Percentiles rank a stretch among this genome's conserved stretches.
Evolutionary conservation across 2,113 vertebrate genomes (phyloP).

Genomic region (Apteryx mantelli): DNA sequence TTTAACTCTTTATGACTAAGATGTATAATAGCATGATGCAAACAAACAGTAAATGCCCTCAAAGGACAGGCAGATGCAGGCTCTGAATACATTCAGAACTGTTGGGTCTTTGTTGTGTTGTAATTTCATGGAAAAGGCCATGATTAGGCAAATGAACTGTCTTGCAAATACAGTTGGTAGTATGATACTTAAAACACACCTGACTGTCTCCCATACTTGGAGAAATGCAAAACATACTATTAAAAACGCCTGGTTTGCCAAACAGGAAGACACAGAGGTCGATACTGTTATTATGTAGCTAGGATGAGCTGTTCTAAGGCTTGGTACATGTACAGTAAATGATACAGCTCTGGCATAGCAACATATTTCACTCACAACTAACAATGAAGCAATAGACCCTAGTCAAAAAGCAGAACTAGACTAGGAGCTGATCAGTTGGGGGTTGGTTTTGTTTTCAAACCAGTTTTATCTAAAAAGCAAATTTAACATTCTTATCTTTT

Average conservation of each 20-base stretch:
- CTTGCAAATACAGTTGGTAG: background rate
- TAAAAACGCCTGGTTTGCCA: background rate
- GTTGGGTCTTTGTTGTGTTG: accelerated
- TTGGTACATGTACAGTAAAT: accelerated
- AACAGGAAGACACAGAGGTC: background rate
- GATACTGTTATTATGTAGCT: accelerated
- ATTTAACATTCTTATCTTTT: background rate
- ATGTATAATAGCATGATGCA: accelerated
- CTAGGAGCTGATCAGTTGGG: background rate
- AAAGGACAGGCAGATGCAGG: background rate
- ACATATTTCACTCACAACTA: background rate
- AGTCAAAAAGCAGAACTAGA: background rate
- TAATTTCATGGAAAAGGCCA: background rate
- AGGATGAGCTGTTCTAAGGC: background rate
- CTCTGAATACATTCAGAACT: background rate
- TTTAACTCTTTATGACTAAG: background rate
- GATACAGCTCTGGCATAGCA: background rate
- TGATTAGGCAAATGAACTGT: background rate
- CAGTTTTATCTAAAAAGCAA: background rate
- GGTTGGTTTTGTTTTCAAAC: background rate
- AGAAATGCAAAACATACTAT: background rate
- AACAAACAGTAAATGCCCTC: background rate
- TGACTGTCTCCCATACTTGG: background rate
- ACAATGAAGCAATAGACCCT: background rate
- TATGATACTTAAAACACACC: accelerated